Conservation (phyloP, 2,888 invertebrate species). For the Deilephila elpenor region DNA sequence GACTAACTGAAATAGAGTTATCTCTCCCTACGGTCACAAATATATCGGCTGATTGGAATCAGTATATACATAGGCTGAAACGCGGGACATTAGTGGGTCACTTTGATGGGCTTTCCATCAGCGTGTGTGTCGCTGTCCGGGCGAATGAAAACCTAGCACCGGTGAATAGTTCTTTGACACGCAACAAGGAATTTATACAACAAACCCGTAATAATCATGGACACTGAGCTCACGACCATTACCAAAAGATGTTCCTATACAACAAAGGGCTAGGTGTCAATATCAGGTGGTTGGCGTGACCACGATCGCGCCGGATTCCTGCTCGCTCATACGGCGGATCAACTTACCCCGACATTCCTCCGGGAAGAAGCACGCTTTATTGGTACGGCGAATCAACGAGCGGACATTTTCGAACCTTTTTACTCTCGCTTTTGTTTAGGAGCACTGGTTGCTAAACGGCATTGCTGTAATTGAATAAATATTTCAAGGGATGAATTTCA, state of each 20-base stretch:
- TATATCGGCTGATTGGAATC: no score
- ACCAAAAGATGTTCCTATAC: slow-evolving; percentile 46
- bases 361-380: slow-evolving; percentile 64
- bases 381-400: slow-evolving; percentile 33
- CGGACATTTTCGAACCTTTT: slow-evolving; percentile 29
- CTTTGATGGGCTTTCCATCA: no score
- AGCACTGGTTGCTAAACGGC: neutral
- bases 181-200: slow-evolving; percentile 14
- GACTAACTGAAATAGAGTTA: no score
- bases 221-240: slow-evolving; percentile 66
- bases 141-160: no score
- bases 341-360: slow-evolving; percentile 72
- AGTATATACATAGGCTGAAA: no score
- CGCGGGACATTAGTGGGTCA: no score
- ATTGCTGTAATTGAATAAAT: neutral
- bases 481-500: neutral
- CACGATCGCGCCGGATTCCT: slow-evolving; percentile 63
- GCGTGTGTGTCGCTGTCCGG: no score
- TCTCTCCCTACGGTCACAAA: no score
- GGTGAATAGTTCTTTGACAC: no score
- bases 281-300: slow-evolving; percentile 77
- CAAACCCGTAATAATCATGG: slow-evolving; percentile 56
- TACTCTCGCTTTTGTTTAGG: slow-evolving; percentile 39
- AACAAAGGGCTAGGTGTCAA: slow-evolving; percentile 66
- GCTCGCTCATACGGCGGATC: slow-evolving; percentile 73